Conservation (phyloP, 1,140 invertebrate species). For the Drosophila triauraria region DNA sequence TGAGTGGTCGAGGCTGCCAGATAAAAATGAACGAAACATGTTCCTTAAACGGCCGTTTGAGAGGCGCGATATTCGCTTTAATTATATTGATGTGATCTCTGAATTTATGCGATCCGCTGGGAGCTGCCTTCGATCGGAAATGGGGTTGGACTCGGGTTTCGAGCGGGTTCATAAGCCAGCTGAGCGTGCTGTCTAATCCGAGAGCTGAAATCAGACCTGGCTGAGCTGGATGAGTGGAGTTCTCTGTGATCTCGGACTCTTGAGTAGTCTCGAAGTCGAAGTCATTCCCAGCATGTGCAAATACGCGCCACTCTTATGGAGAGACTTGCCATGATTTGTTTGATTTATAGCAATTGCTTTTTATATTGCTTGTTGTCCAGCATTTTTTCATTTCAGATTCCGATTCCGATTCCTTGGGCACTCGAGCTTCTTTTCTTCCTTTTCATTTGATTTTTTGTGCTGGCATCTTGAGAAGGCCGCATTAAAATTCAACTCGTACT, state of each 20-base stretch:
- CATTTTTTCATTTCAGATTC: constrained; percentile 39
- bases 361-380: constrained; percentile 48
- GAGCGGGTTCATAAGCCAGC: constrained; percentile 32
- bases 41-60: constrained; percentile 28
- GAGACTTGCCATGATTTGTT: constrained; percentile 55
- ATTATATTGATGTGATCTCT: constrained; percentile 49
- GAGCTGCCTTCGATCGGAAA: constrained; percentile 9
- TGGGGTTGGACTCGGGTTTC: constrained; percentile 5
- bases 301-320: constrained; percentile 26
- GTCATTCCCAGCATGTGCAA: constrained; percentile 42
- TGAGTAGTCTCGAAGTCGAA: constrained; percentile 31
- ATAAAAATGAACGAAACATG: constrained; percentile 52
- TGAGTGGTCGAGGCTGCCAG: constrained; percentile 22
- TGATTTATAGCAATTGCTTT: constrained; percentile 74
- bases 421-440: constrained; percentile 40
- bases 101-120: constrained; percentile 28
- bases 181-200: constrained; percentile 3
- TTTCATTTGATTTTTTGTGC: constrained; percentile 26
- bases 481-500: constrained; percentile 74
- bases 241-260: constrained; percentile 32
- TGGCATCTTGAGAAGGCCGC: constrained; percentile 53
- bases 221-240: constrained; percentile 7
- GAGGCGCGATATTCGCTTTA: constrained; percentile 31
- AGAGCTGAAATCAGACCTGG: constrained; percentile 17
- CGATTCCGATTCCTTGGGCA: constrained; percentile 36